Evolutionary conservation across 1,140 invertebrate species (phyloP), one percentile per base, ranked within the genome.

Genomic region (Contarinia nasturtii): DNA sequence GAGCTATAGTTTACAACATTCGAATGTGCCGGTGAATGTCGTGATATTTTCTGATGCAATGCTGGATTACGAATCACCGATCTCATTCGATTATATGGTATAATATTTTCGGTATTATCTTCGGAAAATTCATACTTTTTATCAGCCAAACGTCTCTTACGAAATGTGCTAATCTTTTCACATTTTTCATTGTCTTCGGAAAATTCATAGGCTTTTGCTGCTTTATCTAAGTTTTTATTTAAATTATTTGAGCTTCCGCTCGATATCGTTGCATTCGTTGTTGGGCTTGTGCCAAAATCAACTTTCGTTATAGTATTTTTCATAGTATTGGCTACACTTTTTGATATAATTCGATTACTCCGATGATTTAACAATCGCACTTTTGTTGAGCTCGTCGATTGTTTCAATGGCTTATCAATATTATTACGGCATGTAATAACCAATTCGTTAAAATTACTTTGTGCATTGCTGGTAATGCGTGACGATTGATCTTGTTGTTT

Each of bases 111-210:
- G 7, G 79, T 79, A 57, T 86, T 85, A 53, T 86, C 84, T 48
- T 87, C 85, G 3, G 80, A 83, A 54, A 89, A 87, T 58, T 90
- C 87, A 57, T 92, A 92, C 57, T 90, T 89, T 60, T 90, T 91
- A 55, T 92, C 86, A 0, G 87, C 87, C 27, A 89, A 61, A 2
- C 84, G 70, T 44, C 85, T 71, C 57, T 85, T 85, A 5, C 84
- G 70, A 59, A 84, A 85, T 41, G 77, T 79, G 52, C 80, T 84
- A 3, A 88, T 72, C 57, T 86, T 88, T 57, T 87, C 82, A 55
- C 77, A 83, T 46, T 81, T 80, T 51, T 85, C 81, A 18, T 77
- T 72, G 49, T 87, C 83, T 53, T 86, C 84, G 0, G 79, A 84
- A 54, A 87, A 87, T 58, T 87, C 84, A 54, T 87, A 87, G 1